Percentiles rank a stretch among this genome's conserved stretches.
Evolutionary conservation across 64 coral and sea anemone species (phyloP).

Genomic region (Montipora sp.): DNA sequence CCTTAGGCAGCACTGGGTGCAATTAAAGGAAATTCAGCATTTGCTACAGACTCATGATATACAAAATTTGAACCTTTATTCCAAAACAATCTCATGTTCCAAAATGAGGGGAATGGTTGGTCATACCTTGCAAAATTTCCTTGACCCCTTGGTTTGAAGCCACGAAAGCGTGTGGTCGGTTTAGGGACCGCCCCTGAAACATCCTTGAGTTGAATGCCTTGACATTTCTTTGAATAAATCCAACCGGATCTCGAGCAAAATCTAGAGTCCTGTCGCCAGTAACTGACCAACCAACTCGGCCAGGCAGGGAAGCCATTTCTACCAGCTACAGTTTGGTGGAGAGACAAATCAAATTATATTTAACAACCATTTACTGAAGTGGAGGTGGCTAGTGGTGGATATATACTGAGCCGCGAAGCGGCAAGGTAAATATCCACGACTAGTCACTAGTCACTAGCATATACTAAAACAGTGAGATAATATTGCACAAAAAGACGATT

Average conservation of each 20-base stretch:
- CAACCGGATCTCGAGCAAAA: constrained; percentile 78
- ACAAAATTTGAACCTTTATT: too few species aligned
- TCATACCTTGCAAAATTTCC: constrained; percentile 82
- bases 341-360: not conserved
- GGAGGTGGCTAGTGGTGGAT: too few species aligned
- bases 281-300: constrained; percentile 77
- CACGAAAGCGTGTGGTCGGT: constrained; percentile 88
- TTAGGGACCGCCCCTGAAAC: constrained; percentile 78
- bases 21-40: too few species aligned
- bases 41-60: too few species aligned
- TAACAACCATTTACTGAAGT: too few species aligned
- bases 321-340: not conserved
- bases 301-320: constrained; percentile 75
- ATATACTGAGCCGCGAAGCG: too few species aligned
- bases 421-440: too few species aligned
- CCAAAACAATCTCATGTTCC: too few species aligned
- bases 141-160: constrained; percentile 90
- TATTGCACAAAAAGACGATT: too few species aligned
- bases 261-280: constrained; percentile 91
- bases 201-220: constrained; percentile 67
- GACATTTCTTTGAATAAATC: constrained; percentile 68
- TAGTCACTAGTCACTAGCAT: too few species aligned
- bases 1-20: too few species aligned
- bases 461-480: too few species aligned
- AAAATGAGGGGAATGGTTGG: not conserved